Evolutionary conservation across 2,797 vertebrate species (phyloP), one percentile per base, ranked within the genome.

Genomic region (Lithobates pipiens): DNA sequence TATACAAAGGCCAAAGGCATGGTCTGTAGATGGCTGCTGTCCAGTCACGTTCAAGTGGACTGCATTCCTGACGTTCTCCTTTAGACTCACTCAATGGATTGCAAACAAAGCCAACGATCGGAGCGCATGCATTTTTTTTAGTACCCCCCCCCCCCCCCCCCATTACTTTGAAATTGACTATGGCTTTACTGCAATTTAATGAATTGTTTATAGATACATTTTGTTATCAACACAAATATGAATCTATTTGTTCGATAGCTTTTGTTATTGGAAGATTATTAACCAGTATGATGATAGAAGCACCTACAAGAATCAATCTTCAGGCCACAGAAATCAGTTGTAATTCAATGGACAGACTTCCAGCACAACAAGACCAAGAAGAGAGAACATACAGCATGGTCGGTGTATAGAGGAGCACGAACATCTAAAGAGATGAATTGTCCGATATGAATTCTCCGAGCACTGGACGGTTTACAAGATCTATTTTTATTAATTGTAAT

Each of bases 1-100:
- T 46, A 79, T 57, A 77, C 77, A 83, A 87, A 83, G 85, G 80
- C 85, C 85, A 83, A 83, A 67, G 80, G 69, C 80, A 83, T 18
- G 54, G 54, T 42, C 74, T 44, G 11, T 27, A 16, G 80, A 79
- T 83, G 85, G 76, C 85, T 73, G 80, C 76, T 87, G 76, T 54
- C 76, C 79, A 29, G 85, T 87, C 85, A 87, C 76, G 85, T 87
- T 87, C 80, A 87, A 87, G 85, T 86, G 85, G 85, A 86, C n/a
- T 29, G 70, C 80, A 87, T 87, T 87, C 85, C 79, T 74, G 32
- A 46, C 67, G 79, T 79, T 75, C 75, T 69, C 76, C 77, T 85
- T 81, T 71, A 86, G 67, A 54, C 57, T 74, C 85, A 69, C 36
- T 79, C 57, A 46, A 68, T 50, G 79, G 57, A 75, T 27, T 75